Percentiles rank a stretch among this genome's conserved stretches.
These are phyloP conservation scores for Melanogrammus aeglefinus DNA, from an alignment of 2,797 vertebrate genomes.

Conservation along the genomic window DNA sequence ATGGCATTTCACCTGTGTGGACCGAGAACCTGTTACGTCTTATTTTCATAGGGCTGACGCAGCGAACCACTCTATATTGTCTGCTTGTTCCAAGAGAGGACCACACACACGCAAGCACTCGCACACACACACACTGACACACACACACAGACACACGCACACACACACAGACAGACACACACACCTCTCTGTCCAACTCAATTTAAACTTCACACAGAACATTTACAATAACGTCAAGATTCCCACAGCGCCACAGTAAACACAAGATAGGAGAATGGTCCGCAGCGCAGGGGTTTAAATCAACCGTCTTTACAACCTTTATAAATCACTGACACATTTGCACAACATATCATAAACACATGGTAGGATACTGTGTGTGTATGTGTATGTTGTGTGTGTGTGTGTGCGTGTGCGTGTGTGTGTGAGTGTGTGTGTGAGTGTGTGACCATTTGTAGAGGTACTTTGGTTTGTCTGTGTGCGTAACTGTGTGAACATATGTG, in stretches of 20 bases:
- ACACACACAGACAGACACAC: slow-evolving; percentile 33
- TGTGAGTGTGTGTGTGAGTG: slow-evolving; percentile 6
- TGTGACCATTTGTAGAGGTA: background rate
- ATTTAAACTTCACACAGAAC: slow-evolving; percentile 19
- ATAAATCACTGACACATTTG: slow-evolving; percentile 62
- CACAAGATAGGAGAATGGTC: slow-evolving; percentile 46
- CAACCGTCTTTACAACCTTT: slow-evolving; percentile 46
- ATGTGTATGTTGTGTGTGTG: slow-evolving; percentile 17
- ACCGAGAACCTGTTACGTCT: background rate
- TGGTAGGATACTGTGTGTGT: slow-evolving; percentile 31
- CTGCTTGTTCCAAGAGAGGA: slow-evolving; percentile 26
- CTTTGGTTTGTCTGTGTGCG: background rate
- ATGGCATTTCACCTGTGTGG: slow-evolving; percentile 31
- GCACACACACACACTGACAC: slow-evolving; percentile 38
- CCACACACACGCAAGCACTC: slow-evolving; percentile 32
- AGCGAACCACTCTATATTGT: slow-evolving; percentile 43
- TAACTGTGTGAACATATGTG: slow-evolving; percentile 11
- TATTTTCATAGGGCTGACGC: slow-evolving; percentile 49
- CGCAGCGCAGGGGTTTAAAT: slow-evolving; percentile 61
- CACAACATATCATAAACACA: slow-evolving; percentile 35
- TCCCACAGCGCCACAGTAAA: slow-evolving; percentile 67
- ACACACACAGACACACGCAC: slow-evolving; percentile 9
- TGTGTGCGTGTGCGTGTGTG: background rate
- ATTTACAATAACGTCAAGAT: slow-evolving; percentile 58
- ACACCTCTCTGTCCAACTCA: slow-evolving; percentile 36